phyloP scores from a whole-genome alignment of 1,140 invertebrate genomes.

The Aphis craccivora region DNA sequence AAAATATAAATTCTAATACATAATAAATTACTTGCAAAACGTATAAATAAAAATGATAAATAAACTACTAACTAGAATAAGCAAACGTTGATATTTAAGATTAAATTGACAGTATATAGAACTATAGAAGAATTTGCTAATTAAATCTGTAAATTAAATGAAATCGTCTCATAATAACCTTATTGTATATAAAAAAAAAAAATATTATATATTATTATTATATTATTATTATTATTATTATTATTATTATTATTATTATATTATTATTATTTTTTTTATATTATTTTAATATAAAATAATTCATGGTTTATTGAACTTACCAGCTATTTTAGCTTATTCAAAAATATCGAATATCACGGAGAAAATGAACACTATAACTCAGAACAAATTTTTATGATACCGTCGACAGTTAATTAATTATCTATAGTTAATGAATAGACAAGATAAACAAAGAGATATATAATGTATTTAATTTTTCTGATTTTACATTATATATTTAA shows the following conservation, averaged over 20 bases:
- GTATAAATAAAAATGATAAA: neutral
- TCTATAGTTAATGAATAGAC: neutral
- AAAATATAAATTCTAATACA: neutral
- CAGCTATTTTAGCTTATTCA: neutral
- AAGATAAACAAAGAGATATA: neutral
- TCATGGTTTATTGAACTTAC: neutral
- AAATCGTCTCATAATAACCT: neutral
- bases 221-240: too few species aligned
- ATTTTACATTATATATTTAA: neutral
- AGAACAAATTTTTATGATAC: neutral
- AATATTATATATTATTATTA: too few species aligned
- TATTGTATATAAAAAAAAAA: too few species aligned
- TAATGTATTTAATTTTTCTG: neutral
- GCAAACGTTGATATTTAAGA: neutral
- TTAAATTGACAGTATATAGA: neutral
- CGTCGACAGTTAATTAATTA: neutral
- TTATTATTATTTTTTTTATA: too few species aligned
- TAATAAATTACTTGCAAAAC: neutral
- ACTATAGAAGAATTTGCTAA: neutral
- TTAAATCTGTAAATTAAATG: neutral
- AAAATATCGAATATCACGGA: neutral
- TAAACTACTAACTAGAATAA: neutral
- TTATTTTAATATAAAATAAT: too few species aligned
- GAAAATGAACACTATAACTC: neutral
- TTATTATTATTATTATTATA: too few species aligned